phyloP scores from a whole-genome alignment of 2,113 vertebrate genomes.

The Aspiorhynchus laticeps region DNA sequence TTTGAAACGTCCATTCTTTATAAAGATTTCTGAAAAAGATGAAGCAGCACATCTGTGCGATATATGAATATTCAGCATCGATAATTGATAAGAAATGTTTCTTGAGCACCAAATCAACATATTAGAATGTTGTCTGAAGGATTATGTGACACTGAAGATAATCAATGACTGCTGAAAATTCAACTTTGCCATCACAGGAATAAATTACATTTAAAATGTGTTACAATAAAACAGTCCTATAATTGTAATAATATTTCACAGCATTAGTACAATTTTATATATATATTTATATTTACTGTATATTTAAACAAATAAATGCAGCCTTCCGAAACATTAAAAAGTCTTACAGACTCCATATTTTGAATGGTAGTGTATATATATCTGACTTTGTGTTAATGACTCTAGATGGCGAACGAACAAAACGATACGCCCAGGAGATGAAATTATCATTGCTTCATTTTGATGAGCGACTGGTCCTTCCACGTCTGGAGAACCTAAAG shows the following conservation, averaged over 20 bases:
- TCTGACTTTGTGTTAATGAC: not conserved
- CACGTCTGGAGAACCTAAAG: constrained; percentile 79
- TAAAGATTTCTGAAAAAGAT: not conserved
- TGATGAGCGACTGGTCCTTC: constrained; percentile 79
- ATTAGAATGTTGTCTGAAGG: not conserved
- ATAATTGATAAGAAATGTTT: not conserved
- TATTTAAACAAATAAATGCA: not conserved
- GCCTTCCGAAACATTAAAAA: not conserved
- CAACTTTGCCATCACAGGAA: too few species aligned
- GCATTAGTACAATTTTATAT: too few species aligned
- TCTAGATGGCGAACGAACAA: constrained; percentile 77
- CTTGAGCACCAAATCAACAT: not conserved
- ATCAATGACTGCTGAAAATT: not conserved
- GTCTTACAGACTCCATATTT: not conserved
- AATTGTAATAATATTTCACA: too few species aligned
- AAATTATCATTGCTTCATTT: constrained; percentile 78
- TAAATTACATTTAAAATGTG: not conserved
- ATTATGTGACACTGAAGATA: not conserved
- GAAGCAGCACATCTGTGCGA: not conserved
- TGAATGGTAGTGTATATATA: not conserved
- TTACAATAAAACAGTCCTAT: not conserved
- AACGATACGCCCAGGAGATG: constrained; percentile 81
- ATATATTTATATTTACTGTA: not conserved
- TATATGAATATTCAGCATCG: not conserved
- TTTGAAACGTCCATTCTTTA: not conserved